phyloP scores from a whole-genome alignment of 2,888 invertebrate genomes.

The Sabellastarte sp. region DNA sequence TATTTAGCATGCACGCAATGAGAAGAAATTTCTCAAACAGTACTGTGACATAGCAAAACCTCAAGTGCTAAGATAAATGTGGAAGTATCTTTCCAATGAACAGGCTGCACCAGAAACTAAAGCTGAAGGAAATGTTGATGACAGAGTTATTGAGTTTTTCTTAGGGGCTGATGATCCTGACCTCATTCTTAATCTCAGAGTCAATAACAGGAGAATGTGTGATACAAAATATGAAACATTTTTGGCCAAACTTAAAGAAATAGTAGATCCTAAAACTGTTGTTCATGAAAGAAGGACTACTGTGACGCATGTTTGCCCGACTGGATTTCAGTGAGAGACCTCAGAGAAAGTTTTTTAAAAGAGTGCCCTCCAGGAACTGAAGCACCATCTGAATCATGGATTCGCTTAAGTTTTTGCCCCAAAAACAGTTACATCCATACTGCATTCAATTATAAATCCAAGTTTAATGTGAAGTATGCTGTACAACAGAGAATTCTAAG shows the following conservation, averaged over 20 bases:
- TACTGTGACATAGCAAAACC: background rate
- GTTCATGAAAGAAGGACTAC: conserved; percentile 21
- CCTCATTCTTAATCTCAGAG: conserved; percentile 11
- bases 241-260: conserved; percentile 13
- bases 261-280: conserved; percentile 12
- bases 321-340: conserved; percentile 16
- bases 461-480: conserved; percentile 20
- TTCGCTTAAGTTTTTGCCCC: conserved; percentile 25
- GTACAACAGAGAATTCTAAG: conserved; percentile 24
- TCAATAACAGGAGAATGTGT: conserved; percentile 7
- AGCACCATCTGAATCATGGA: conserved; percentile 21
- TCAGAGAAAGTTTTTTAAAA: conserved; percentile 11
- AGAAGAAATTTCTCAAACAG: background rate
- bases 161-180: conserved; percentile 17
- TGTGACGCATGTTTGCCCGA: conserved; percentile 12
- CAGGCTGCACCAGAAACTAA: background rate
- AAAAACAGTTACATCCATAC: conserved; percentile 14
- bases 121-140: conserved; percentile 9
- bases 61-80: background rate
- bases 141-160: conserved; percentile 12
- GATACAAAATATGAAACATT: conserved; percentile 14
- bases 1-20: background rate
- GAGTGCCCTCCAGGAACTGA: conserved; percentile 9
- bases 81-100: background rate
- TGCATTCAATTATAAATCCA: conserved; percentile 17